A percentile compares a stretch with the other conserved stretches of the same genome.
Evolutionary conservation across 2,113 vertebrate species (phyloP).

Genomic region (Zosterops hypoxanthus): DNA sequence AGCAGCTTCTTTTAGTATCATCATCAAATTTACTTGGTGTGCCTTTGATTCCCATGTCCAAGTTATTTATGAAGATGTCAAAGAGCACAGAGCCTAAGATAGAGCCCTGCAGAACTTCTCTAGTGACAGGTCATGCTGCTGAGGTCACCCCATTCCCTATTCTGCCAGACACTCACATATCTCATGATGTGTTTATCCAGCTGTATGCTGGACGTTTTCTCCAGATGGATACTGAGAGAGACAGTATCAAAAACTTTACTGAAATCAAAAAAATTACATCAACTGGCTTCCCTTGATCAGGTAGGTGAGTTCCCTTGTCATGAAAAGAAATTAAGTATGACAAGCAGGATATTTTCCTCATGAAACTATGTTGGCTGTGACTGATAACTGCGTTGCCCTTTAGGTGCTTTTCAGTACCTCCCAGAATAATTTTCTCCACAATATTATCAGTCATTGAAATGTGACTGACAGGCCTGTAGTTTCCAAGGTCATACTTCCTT

Average conservation of each 20-base stretch:
- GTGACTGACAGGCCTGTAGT: not conserved
- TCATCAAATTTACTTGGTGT: not conserved
- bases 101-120: not conserved
- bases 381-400: not conserved
- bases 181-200: not conserved
- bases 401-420: not conserved
- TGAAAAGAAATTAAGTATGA: not conserved
- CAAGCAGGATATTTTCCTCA: not conserved
- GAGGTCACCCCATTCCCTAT: not conserved
- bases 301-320: accelerated
- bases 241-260: not conserved
- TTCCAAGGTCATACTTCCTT: not conserved
- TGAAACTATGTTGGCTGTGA: not conserved
- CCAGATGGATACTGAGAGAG: not conserved
- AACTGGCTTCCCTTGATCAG: not conserved
- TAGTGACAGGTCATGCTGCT: not conserved
- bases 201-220: not conserved
- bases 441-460: not conserved
- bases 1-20: not conserved
- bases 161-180: not conserved
- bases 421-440: not conserved
- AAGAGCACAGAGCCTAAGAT: not conserved
- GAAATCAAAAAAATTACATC: not conserved
- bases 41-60: not conserved
- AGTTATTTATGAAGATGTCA: not conserved